Evolutionary conservation across 2,888 invertebrate genomes (phyloP), one percentile per base, ranked within the genome.

Genomic region (Dryocosmus kuriphilus): DNA sequence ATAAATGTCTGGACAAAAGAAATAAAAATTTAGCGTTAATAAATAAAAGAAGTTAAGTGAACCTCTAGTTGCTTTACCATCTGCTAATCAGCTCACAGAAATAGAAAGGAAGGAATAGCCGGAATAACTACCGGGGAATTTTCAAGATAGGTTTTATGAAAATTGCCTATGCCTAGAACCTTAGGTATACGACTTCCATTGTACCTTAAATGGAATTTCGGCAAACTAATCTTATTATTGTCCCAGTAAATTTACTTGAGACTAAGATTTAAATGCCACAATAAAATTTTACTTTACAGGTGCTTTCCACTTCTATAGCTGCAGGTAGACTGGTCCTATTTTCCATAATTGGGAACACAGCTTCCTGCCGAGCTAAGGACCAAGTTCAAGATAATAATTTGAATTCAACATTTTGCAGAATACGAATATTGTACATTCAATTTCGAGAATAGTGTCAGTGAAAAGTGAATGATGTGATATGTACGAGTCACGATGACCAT

Each of bases 401-500:
- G 14, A 57, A 57, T 24, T 24, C 11, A 14, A 7, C n/a, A 24
- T 57, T 57, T 57, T 57, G 57, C 14, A 4, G 57, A 61, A 73
- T 61, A 41, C n/a, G 30, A 75, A 46, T 41, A 1, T n/a, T n/a
- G 32, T 62, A 30, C 32, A 27, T 61, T 19, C 19, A 30, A 11
- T 62, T 35, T 24, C 16, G 65, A 7, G n/a, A 71, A n/a, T 27
- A 22, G 19, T 71, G 46, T 51, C 67, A 71, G 41, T 22, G 67
- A 46, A 41, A 24, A 71, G 46, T 32, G 38, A 76, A 76, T 16
- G 65, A 35, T 32, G 24, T 65, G 63, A 76, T 57, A 19, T 35
- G 35, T 61, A 75, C 27, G 11, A 76, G 79, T 79, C 80, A 79
- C 75, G 79, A 76, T 77, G 77, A 76, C 77, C 78, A 62, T 77